These are phyloP conservation scores for Clarias batrachus DNA, from an alignment of 2,113 vertebrate species.

Conservation along the genomic window DNA sequence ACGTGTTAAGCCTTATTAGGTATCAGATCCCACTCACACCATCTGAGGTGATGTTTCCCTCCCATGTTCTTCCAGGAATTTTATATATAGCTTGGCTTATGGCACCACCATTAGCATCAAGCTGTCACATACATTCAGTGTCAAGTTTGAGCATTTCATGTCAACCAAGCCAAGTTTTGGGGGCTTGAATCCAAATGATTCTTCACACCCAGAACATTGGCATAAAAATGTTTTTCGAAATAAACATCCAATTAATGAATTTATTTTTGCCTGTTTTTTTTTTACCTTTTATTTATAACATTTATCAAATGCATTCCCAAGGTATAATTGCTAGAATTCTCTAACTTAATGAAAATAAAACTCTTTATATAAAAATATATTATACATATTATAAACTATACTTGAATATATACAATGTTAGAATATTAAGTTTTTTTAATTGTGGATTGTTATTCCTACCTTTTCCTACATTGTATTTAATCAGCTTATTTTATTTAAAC, in stretches of 20 bases:
- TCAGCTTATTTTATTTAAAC: not conserved
- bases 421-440: not conserved
- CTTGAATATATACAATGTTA: not conserved
- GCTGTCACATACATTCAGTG: constrained; percentile 40
- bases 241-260: constrained; percentile 25
- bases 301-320: not conserved
- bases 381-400: not conserved
- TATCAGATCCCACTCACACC: constrained; percentile 48
- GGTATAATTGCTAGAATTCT: not conserved
- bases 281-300: constrained; percentile 10
- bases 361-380: not conserved
- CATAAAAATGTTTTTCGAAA: not conserved
- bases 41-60: constrained; percentile 47
- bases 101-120: constrained; percentile 37
- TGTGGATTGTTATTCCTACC: not conserved
- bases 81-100: constrained; percentile 44
- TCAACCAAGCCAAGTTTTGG: constrained; percentile 33
- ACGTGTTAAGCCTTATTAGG: constrained; percentile 38
- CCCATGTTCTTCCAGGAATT: constrained; percentile 24
- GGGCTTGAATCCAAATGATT: constrained; percentile 26
- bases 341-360: constrained; percentile 13
- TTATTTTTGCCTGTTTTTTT: constrained; percentile 20
- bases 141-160: constrained; percentile 28
- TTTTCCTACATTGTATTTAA: not conserved
- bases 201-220: constrained; percentile 36